A percentile compares a stretch with the other conserved stretches of the same genome.
Evolutionary conservation across 2,113 vertebrate genomes (phyloP).

Genomic region (Rhegmatorhina hoffmannsi): DNA sequence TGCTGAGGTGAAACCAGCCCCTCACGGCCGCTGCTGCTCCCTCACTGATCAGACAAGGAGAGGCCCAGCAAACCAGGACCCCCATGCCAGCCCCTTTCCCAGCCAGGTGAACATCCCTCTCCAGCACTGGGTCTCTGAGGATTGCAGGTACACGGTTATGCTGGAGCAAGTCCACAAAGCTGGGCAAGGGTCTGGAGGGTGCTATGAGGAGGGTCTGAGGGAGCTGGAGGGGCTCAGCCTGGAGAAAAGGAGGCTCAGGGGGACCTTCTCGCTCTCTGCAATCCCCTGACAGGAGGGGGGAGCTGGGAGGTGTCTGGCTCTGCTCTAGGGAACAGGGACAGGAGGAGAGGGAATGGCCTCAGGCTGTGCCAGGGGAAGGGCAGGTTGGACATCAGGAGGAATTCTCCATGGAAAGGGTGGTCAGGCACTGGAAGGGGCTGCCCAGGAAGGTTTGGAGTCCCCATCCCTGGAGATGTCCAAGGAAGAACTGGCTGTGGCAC

Average conservation of each 20-base stretch:
- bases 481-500: rapidly evolving
- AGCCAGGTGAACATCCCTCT: no score
- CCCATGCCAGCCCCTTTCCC: not conserved
- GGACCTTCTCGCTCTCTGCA: not conserved
- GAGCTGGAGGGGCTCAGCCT: not conserved
- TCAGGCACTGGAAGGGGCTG: rapidly evolving
- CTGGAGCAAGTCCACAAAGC: not conserved
- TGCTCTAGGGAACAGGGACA: not conserved
- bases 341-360: not conserved
- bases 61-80: not conserved
- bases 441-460: not conserved
- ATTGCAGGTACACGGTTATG: rapidly evolving
- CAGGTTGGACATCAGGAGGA: not conserved
- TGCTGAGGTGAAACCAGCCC: no score
- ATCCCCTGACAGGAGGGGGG: no score
- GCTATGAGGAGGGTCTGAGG: not conserved
- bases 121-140: rapidly evolving
- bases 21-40: not conserved
- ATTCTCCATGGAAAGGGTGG: rapidly evolving
- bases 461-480: not conserved
- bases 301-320: not conserved
- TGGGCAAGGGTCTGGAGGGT: not conserved
- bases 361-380: not conserved
- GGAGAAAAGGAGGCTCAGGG: not conserved
- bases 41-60: rapidly evolving